Base-by-base conservation (phyloP, 1,140 invertebrate genomes). In the Drosophila elegans region DNA sequence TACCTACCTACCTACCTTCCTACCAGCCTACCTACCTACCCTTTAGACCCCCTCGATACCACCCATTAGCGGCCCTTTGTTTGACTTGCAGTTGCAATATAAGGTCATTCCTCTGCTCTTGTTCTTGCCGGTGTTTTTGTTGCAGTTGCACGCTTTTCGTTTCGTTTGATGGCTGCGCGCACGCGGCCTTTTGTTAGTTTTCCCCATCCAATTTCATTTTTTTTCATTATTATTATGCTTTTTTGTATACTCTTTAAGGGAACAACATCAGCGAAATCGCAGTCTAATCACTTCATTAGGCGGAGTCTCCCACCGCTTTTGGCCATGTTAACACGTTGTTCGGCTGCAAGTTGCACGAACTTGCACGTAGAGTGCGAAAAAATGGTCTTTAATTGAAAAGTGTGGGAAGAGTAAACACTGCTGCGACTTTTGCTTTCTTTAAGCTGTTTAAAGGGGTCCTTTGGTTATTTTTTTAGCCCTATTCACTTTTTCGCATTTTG, bases 1-100 rank as follows among this genome's bases (percentile, higher is more conserved):
- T 41, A 6, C 21, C 46, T 41, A 44, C 41, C 53, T 10, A 21
- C 13, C 41, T 46, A 12, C n/a, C 21, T 12, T 21, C 44, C 55
- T 41, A 6, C 21, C 46, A 36, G 49, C 41, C 53, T 10, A 21
- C 13, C 41, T 46, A 12, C n/a, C 21, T 12, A 39, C 51, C 34
- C 57, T 48, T 34, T 44, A n/a, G 12, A 44, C 42, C 51, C 60
- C 63, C 73, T 73, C 36, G 32, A 51, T 25, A 29, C 66, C 51
- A 48, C 56, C 83, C 80, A 86, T 86, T 86, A 88, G 83, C 83
- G 79, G 75, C 79, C 85, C 79, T 86, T 86, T 86, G 83, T 86
- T 86, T 86, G 83, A 77, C 62, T 86, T 86, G 83, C 83, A 86
- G 84, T 83, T 89, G 84, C 84, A 89, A 89, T 89, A 89, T 89